Evolutionary conservation across 2,888 invertebrate species (phyloP), one percentile per base, ranked within the genome.

Genomic region (Tethea ocularis): DNA sequence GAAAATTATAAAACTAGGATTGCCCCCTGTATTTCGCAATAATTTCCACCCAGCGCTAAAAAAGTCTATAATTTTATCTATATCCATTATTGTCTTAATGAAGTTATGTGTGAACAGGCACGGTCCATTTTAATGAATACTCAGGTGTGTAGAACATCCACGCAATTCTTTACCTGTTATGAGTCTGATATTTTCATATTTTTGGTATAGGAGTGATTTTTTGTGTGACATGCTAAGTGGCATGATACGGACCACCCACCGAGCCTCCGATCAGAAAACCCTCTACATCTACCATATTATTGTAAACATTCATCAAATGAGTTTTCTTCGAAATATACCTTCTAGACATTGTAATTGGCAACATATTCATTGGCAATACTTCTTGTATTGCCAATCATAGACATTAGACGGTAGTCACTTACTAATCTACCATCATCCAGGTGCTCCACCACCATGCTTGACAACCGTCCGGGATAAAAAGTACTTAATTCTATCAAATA

Each of bases 181-280:
- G 72, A 77, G 80, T 83, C 83, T 87, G 84, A 89, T 90, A 91
- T 92, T 93, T 92, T 88, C 89, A 89, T 89, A 91, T 91, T 91
- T 88, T 88, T 86, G 84, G 83, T 77, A 73, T 86, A 85, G 77
- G 82, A 89, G 58, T 68, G 70, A 69, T 64, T 91, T 90, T 91
- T 91, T 91, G 85, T 87, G 84, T 84, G 89, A 84, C 81, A 73
- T 78, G 90, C 89, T 91, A 92, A 92, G 91, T 91, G 92, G 84
- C 72, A 71, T 82, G 85, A 87, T 86, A 80, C 62, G 75, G 91
- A 89, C 92, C 92, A 91, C 92, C 91, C 91, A 88, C 76, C 57
- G 80, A 33, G 88, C 60, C 62, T 20, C 46, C 10, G 24, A 54
- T 65, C 62, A 60, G 75, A 64, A 75, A 77, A 66, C 73, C 71